Base-by-base conservation (phyloP, 2,113 vertebrate genomes). In the Galemys pyrenaicus region DNA sequence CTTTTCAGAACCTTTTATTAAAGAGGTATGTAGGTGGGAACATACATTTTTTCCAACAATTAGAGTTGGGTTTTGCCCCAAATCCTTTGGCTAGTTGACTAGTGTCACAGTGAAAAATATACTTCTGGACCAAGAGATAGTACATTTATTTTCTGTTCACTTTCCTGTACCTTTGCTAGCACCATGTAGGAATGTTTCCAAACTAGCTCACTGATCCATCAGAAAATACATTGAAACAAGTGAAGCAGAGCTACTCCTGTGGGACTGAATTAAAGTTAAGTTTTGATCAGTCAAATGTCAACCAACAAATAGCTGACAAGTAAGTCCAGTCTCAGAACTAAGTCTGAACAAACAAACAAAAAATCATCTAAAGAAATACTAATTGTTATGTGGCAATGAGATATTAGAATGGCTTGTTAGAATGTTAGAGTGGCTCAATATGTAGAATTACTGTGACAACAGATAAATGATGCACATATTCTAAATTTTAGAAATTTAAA, bases 401-500 rank as follows among this genome's bases (percentile, higher is more conserved):
- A 26, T 81, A 41, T 87, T 79, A 58, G 2, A 17, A 16, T 56
- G 30, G 17, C 6, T 73, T 60, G n/a, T n/a, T n/a, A n/a, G n/a
- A n/a, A 26, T 81, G 49, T 87, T 79, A 58, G 2, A 17, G 12
- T 56, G 30, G 17, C 6, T 73, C 54, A 2, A 37, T 35, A 65
- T 2, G 10, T 73, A 30, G 6, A 39, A 56, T 9, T 82, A 60
- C 12, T 71, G n/a, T 49, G 15, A 46, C 4, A 78, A 26, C 4
- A 77, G 51, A 2, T 75, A 54, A 49, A n/a, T 85, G 3, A 77
- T 35, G 51, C 1, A 41, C 4, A 54, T 26, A 24, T 20, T 44
- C 2, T 86, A 68, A 41, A 70, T n/a, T 70, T 87, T 44, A 94
- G 24, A 89, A 62, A 77, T 83, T 77, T 77, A 19, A 80, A 16